phyloP scores from a whole-genome alignment of 2,113 vertebrate genomes.

The Cyphotilapia sp. region DNA sequence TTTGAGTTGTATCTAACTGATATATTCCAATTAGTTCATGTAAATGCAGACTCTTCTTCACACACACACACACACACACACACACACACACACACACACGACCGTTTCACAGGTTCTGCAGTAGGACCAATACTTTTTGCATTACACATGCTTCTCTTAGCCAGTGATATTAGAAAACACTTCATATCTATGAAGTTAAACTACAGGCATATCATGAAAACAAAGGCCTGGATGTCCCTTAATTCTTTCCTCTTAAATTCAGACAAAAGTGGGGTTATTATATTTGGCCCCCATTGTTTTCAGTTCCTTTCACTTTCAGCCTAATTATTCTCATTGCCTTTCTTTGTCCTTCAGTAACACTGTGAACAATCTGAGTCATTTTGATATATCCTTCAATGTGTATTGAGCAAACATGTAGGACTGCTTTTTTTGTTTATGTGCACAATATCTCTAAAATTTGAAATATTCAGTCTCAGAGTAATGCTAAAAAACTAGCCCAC shows the following conservation, averaged over 20 bases:
- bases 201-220: background rate
- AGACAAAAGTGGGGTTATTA: background rate
- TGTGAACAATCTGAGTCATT: background rate
- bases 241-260: background rate
- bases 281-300: background rate
- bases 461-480: background rate
- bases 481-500: background rate
- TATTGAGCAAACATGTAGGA: background rate
- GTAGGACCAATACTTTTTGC: background rate
- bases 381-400: background rate
- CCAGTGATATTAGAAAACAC: background rate
- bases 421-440: background rate
- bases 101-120: background rate
- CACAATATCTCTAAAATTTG: background rate
- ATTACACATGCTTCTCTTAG: background rate
- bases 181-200: background rate
- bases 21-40: background rate
- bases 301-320: background rate
- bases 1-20: background rate
- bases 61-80: background rate
- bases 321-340: background rate
- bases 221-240: background rate
- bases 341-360: background rate
- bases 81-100: background rate
- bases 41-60: background rate